phyloP scores from a whole-genome alignment of 1,140 invertebrate species.

The Solenopsis invicta region DNA sequence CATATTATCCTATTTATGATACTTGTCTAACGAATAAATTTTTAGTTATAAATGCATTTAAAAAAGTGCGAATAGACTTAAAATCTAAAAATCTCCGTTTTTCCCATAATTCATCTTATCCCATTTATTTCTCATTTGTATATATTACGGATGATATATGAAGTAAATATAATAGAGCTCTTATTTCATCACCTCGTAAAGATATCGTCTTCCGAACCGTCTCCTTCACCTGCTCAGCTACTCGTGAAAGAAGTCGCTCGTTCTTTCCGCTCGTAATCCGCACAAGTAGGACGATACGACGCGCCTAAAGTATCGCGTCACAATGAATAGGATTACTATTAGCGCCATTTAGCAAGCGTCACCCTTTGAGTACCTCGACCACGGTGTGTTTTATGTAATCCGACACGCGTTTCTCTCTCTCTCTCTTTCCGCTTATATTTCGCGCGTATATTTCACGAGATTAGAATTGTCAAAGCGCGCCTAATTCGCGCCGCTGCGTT shows the following conservation, averaged over 20 bases:
- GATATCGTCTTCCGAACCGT: conserved; percentile 9
- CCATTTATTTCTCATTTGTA: neutral
- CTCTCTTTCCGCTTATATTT: conserved; percentile 50
- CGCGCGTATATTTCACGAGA: conserved; percentile 71
- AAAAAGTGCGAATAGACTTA: neutral
- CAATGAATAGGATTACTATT: conserved; percentile 73
- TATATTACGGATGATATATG: conserved; percentile 24
- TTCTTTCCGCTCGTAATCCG: conserved; percentile 38
- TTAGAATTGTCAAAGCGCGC: conserved; percentile 71
- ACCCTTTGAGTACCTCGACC: conserved; percentile 22
- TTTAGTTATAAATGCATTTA: neutral
- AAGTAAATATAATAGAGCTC: conserved; percentile 41
- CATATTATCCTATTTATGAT: too few species aligned
- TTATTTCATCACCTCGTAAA: conserved; percentile 48
- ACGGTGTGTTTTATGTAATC: conserved; percentile 65
- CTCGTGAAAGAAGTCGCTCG: conserved; percentile 10
- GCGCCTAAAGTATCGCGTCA: conserved; percentile 36
- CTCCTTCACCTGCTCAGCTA: neutral
- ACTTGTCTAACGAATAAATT: neutral
- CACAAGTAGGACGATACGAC: conserved; percentile 43
- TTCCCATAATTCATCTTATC: neutral
- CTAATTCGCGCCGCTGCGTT: conserved; percentile 64
- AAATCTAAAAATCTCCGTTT: neutral
- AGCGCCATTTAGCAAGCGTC: conserved; percentile 67
- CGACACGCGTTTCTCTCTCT: conserved; percentile 1